These are phyloP conservation scores for Tympanoctomys barrerae DNA, from an alignment of 2,797 vertebrate species.

Conservation along the genomic window DNA sequence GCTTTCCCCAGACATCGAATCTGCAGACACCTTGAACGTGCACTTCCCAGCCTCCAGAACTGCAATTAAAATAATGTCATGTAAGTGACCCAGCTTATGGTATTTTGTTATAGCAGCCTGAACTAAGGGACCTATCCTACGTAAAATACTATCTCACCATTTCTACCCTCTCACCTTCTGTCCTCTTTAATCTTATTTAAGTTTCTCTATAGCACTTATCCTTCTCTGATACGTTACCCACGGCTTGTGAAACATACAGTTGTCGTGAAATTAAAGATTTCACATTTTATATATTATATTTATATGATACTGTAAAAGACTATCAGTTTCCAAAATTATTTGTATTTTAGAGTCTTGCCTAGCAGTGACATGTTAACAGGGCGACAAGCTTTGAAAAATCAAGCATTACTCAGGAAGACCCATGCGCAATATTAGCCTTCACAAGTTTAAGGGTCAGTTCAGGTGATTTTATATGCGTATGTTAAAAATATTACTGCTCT, in stretches of 20 bases:
- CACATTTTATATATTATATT: neutral
- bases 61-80: neutral
- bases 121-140: neutral
- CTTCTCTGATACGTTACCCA: too few species aligned
- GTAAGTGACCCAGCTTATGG: neutral
- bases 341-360: neutral
- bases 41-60: neutral
- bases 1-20: neutral
- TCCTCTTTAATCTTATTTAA: neutral
- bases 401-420: neutral
- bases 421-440: neutral
- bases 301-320: neutral
- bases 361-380: neutral
- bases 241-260: neutral
- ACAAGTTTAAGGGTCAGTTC: neutral
- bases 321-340: neutral
- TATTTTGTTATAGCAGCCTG: neutral
- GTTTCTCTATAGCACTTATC: neutral
- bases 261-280: neutral
- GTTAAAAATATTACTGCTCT: slow-evolving; percentile 3
- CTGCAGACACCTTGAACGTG: neutral
- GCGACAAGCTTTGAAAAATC: neutral
- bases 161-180: neutral
- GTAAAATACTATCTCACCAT: neutral
- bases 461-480: neutral